phyloP scores from a whole-genome alignment of 2,888 invertebrate genomes.

The Caenorhabditis sulstoni region DNA sequence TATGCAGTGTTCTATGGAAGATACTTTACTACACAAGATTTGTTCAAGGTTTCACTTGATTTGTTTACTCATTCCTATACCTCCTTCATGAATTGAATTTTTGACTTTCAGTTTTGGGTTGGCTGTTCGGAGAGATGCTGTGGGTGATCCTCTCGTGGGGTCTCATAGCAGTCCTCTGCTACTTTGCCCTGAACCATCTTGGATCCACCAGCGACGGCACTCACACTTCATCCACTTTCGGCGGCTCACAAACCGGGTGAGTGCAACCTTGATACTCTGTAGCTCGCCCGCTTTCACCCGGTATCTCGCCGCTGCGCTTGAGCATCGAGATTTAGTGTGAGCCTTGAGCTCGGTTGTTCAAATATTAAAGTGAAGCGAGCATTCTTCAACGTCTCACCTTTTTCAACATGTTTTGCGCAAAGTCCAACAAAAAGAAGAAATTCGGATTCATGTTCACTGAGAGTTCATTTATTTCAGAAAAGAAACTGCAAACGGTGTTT shows the following conservation, averaged over 20 bases:
- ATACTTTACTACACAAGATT: constrained; percentile 43
- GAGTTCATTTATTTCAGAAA: constrained; percentile 22
- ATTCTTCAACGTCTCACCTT: constrained; percentile 57
- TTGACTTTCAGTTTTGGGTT: constrained; percentile 57
- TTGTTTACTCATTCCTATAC: constrained; percentile 4
- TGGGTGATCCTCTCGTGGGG: constrained; percentile 78
- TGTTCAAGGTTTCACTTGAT: constrained; percentile 45
- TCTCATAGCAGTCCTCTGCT: constrained; percentile 75
- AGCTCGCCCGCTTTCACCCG: constrained; percentile 2
- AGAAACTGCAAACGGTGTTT: constrained; percentile 30
- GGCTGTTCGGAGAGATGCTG: constrained; percentile 68
- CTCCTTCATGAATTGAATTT: background rate
- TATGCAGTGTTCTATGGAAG: constrained; percentile 59
- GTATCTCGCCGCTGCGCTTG: constrained; percentile 33
- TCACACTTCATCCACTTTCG: constrained; percentile 46
- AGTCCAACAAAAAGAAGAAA: background rate
- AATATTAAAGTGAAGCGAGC: constrained; percentile 48
- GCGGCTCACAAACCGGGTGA: constrained; percentile 41
- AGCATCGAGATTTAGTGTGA: constrained; percentile 51
- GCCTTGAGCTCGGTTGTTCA: constrained; percentile 42
- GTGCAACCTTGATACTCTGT: constrained; percentile 38
- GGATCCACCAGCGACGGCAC: constrained; percentile 55
- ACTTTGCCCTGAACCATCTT: constrained; percentile 75
- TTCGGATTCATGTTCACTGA: background rate
- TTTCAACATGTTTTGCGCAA: constrained; percentile 45